phyloP scores from a whole-genome alignment of 1,140 invertebrate genomes.

The Asbolus verrucosus region DNA sequence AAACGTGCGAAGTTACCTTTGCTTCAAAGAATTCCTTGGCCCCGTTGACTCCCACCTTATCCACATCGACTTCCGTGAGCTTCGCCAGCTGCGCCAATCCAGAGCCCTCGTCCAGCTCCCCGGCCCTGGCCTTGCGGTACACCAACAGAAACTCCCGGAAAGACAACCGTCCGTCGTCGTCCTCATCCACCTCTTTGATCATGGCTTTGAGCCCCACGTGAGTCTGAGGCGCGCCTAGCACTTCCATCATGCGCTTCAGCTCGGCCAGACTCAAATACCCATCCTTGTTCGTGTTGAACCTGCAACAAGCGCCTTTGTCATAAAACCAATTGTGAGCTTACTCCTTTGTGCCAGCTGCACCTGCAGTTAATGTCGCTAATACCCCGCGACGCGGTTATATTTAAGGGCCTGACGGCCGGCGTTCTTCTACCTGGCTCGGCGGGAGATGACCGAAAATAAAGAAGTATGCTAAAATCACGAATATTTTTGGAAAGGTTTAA shows the following conservation, averaged over 20 bases:
- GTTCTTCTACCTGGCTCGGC: constrained; percentile 1
- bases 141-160: constrained; percentile 93
- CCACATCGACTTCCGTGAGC: constrained; percentile 88
- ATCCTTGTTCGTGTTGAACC: constrained; percentile 90
- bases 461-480: constrained; percentile 2
- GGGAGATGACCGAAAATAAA: constrained; percentile 3
- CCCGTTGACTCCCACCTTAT: constrained; percentile 88
- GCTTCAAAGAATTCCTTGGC: constrained; percentile 94
- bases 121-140: constrained; percentile 87
- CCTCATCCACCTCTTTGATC: constrained; percentile 95
- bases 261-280: constrained; percentile 90
- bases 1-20: constrained; percentile 70
- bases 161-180: constrained; percentile 88
- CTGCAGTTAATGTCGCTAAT: too few relatives aligned
- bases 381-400: neutral
- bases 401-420: neutral
- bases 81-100: constrained; percentile 85
- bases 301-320: too few relatives aligned
- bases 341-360: too few relatives aligned
- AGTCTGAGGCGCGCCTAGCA: constrained; percentile 93
- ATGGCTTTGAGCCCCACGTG: constrained; percentile 93
- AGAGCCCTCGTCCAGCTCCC: constrained; percentile 83
- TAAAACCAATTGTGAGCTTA: too few relatives aligned
- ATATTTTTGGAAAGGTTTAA: neutral
- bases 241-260: constrained; percentile 96